Evolutionary conservation across 2,113 vertebrate species (phyloP).

Genomic region (Serilophus lunatus): DNA sequence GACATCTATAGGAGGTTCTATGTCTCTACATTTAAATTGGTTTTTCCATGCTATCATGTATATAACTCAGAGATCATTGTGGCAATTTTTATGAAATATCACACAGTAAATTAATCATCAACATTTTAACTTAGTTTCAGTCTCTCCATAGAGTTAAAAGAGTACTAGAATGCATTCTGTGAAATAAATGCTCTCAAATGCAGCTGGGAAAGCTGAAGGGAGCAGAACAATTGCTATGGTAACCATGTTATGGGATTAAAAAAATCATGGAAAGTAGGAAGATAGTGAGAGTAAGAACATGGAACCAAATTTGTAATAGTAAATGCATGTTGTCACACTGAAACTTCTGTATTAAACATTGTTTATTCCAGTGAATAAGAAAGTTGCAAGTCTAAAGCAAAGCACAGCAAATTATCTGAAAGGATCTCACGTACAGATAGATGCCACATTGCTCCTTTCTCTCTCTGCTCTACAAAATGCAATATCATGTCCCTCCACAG

Average conservation of each 20-base stretch:
- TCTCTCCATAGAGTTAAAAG: constrained; percentile 1
- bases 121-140: background rate
- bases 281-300: background rate
- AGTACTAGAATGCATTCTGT: background rate
- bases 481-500: background rate
- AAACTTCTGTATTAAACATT: background rate
- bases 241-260: constrained; percentile 45
- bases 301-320: background rate
- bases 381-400: background rate
- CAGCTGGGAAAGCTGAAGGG: constrained; percentile 9
- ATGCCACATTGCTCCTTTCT: background rate
- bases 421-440: accelerated
- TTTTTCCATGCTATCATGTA: background rate
- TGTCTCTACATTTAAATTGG: background rate
- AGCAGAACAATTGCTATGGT: constrained; percentile 66
- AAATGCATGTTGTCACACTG: background rate
- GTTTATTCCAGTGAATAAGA: background rate
- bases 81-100: constrained; percentile 1
- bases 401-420: background rate
- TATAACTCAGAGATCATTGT: background rate
- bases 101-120: constrained; percentile 26
- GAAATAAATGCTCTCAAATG: constrained; percentile 36
- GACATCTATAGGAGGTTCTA: constrained; percentile 71
- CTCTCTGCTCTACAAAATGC: background rate
- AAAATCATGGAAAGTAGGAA: constrained; percentile 13